These are phyloP conservation scores for Drosophila ogumai DNA, from an alignment of 1,140 invertebrate genomes.

Conservation along the genomic window DNA sequence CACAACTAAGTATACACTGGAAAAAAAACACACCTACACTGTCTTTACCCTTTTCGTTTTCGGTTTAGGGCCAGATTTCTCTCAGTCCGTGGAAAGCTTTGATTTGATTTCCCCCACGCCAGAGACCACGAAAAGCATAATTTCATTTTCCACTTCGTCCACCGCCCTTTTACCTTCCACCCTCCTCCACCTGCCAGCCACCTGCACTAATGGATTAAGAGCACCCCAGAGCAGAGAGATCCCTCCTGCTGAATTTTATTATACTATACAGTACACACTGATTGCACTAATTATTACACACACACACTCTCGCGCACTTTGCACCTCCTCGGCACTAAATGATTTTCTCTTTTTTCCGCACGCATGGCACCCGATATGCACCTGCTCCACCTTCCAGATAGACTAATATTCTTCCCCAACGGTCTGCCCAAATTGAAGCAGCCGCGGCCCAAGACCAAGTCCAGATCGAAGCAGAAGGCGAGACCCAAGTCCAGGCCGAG, in stretches of 20 bases:
- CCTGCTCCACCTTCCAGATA: conserved; percentile 74
- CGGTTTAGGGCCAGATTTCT: conserved; percentile 26
- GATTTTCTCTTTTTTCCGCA: conserved; percentile 62
- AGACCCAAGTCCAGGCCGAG: conserved; percentile 28
- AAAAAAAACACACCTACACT: conserved; percentile 15
- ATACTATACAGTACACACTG: conserved; percentile 48
- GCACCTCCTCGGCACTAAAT: conserved; percentile 76
- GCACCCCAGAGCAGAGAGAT: conserved; percentile 37
- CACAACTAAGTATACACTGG: conserved; percentile 7
- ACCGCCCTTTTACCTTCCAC: background rate
- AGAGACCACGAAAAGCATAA: conserved; percentile 40
- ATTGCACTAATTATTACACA: conserved; percentile 74
- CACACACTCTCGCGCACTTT: conserved; percentile 47
- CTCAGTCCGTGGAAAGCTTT: conserved; percentile 29
- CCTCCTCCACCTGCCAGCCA: conserved; percentile 1
- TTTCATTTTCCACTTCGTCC: conserved; percentile 50
- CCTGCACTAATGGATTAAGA: conserved; percentile 43
- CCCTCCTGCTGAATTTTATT: conserved; percentile 13
- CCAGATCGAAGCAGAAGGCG: conserved; percentile 43
- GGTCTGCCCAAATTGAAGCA: conserved; percentile 75
- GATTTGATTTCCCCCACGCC: conserved; percentile 38
- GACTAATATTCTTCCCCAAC: conserved; percentile 84
- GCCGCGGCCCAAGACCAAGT: conserved; percentile 63
- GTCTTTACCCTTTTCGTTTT: background rate
- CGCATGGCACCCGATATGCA: conserved; percentile 23